Evolutionary conservation across 2,888 invertebrate species (phyloP), one percentile per base, ranked within the genome.

Genomic region (Gisinianus flammeolus): DNA sequence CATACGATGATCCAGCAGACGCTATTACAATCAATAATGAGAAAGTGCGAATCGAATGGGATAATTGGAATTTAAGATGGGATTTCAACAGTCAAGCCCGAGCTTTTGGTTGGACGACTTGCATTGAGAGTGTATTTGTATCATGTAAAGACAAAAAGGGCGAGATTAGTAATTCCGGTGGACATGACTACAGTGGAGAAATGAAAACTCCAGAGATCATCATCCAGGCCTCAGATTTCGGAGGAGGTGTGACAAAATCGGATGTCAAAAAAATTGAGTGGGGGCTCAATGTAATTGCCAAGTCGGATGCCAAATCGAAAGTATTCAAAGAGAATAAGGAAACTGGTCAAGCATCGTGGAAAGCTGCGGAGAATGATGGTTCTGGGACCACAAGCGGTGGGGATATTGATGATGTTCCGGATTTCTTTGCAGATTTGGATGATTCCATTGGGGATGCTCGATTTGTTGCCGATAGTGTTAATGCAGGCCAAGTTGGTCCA

Each of bases 351-450:
- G 66, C 66, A 12, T 1, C 28, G n/a, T 71, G 19, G 35, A 26
- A 44, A 31, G 44, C 6, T 26, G 28, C 4, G 44, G 54, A 19
- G 4, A 33, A 64, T 28, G 62, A 64, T 64, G 62, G 62, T 28
- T 64, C 62, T 24, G 62, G 62, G 5, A 26, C 26, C 31, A 31
- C 33, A 30, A 2, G 16, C 3, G 67, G 26, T 4, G 69, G 44
- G 10, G 62, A 62, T 62, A 24, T n/a, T 2, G 10, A 1, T 0
- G 73, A 62, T 12, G 24, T 12, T 6, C 5, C 24, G 0, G 35
- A 71, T 19, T 71, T 56, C 28, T 56, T 56, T n/a, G 10, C 6
- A 22, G 71, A 71, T 56, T 28, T 71, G 56, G 56, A 71, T 52
- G 54, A 71, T 31, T 8, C 16, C 6, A 0, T 3, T 12, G 6